Base-by-base conservation (phyloP, 2,888 invertebrate species). In the Eupsilia transversa region DNA sequence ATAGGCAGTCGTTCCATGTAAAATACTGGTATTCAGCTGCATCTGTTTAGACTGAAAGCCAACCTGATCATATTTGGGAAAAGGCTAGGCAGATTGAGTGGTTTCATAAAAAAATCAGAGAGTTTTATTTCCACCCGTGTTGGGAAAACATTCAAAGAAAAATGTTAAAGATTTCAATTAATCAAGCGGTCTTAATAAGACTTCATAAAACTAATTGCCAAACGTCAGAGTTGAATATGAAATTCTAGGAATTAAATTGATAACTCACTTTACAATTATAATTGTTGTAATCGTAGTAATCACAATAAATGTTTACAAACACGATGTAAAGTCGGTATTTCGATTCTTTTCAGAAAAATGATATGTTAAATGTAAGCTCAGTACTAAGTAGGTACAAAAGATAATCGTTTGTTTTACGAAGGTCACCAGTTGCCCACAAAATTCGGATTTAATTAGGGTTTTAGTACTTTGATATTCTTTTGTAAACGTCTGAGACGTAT, bases 381-480 rank as follows among this genome's bases (percentile, higher is more conserved):
- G 57, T 66, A 80, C 52, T 71, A 61, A 76, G 79, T 86, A 87
- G 77, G 77, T 77, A 90, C 84, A 86, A 84, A 89, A 84, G 87
- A 89, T 23, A 86, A 86, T 80, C 54, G 43, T 73, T 80, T 75
- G 46, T 74, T 84, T 80, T 64, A 68, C 72, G 80, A 86, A 86
- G 82, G 86, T 88, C 83, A 74, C 33, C 33, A 63, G n/a, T 73
- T 68, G 66, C 72, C 80, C 80, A 84, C 76, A 73, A 82, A 86
- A 87, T 84, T 87, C 52, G 65, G 68, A 82, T 78, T 86, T 88
- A 85, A 89, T 88, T 88, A 86, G 78, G 84, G 83, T 84, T 74
- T 84, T 78, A 72, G 73, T 77, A 68, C 64, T 65, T 66, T 35
- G 74, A 75, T 74, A 23, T 72, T 69, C 3, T 68, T 68, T n/a